These are phyloP conservation scores for Callorhinus ursinus DNA, from an alignment of 2,113 vertebrate species.

Conservation along the genomic window DNA sequence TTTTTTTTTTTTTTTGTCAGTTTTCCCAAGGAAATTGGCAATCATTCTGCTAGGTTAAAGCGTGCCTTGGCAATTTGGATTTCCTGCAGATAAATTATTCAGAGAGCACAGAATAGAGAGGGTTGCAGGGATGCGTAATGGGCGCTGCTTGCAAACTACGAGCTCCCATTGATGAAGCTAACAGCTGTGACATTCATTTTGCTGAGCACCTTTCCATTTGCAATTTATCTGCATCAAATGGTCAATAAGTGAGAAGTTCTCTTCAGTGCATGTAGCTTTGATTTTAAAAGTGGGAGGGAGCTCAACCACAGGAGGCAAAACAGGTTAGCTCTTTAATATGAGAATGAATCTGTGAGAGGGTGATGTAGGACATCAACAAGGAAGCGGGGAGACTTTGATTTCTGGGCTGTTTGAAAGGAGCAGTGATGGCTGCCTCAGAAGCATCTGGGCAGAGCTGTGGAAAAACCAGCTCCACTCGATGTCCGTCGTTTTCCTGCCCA, in stretches of 20 bases:
- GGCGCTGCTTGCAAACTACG: neutral
- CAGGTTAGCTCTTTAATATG: neutral
- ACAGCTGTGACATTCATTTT: slow-evolving; percentile 19
- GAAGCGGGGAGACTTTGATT: neutral
- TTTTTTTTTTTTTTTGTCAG: slow-evolving; percentile 14
- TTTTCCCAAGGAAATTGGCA: slow-evolving; percentile 86
- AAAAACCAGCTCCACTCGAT: neutral
- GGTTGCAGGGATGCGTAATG: neutral
- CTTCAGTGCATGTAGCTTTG: neutral
- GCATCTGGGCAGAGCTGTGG: neutral
- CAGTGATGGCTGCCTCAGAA: neutral
- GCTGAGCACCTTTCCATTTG: slow-evolving; percentile 48
- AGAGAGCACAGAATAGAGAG: slow-evolving; percentile 75
- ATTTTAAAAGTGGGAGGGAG: neutral
- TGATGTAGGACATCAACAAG: neutral
- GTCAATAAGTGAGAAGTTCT: neutral
- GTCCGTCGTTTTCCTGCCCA: neutral
- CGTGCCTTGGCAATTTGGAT: slow-evolving; percentile 84
- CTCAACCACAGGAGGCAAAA: neutral
- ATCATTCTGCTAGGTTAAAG: slow-evolving; percentile 83
- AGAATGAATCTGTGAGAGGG: neutral
- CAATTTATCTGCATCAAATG: slow-evolving; percentile 2
- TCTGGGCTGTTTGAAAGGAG: neutral
- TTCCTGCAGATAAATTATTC: slow-evolving; percentile 89
- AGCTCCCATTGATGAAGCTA: neutral